Evolutionary conservation across 2,113 vertebrate genomes (phyloP).

Genomic region (Nycticebus coucang): DNA sequence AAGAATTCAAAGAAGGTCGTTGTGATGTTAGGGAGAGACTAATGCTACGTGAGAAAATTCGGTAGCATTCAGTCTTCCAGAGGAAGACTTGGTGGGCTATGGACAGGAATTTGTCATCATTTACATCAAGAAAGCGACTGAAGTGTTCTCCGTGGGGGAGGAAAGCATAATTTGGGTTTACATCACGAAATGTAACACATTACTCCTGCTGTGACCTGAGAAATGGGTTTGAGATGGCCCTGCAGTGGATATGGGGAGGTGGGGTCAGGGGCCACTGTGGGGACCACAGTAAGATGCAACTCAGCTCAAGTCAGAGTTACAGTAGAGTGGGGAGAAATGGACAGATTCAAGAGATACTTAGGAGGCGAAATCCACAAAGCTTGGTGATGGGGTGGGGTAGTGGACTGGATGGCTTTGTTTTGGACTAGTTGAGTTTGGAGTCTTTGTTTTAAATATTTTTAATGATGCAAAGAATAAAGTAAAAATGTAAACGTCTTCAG

Average conservation of each 20-base stretch:
- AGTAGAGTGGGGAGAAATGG: no score
- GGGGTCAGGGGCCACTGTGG: not conserved
- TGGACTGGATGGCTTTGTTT: not conserved
- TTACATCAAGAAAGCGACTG: not conserved
- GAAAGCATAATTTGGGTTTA: not conserved
- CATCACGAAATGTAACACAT: no score
- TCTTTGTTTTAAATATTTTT: not conserved
- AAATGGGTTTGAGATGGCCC: not conserved
- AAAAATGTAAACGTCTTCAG: not conserved
- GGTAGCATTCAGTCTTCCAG: no score
- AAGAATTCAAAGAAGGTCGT: not conserved
- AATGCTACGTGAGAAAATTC: not conserved
- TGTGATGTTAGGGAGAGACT: not conserved
- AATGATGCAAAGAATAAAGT: not conserved
- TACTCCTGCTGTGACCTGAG: not conserved
- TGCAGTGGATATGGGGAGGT: rapidly evolving
- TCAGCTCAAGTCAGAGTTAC: not conserved
- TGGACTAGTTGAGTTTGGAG: not conserved
- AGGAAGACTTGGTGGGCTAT: not conserved
- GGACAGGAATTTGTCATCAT: not conserved
- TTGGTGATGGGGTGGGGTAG: not conserved
- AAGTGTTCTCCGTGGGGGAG: no score
- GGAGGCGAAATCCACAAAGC: no score
- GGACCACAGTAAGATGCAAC: rapidly evolving
- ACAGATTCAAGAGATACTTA: no score